Base-by-base conservation (phyloP, 2,888 invertebrate species). In the Acanthosepion pharaonis region DNA sequence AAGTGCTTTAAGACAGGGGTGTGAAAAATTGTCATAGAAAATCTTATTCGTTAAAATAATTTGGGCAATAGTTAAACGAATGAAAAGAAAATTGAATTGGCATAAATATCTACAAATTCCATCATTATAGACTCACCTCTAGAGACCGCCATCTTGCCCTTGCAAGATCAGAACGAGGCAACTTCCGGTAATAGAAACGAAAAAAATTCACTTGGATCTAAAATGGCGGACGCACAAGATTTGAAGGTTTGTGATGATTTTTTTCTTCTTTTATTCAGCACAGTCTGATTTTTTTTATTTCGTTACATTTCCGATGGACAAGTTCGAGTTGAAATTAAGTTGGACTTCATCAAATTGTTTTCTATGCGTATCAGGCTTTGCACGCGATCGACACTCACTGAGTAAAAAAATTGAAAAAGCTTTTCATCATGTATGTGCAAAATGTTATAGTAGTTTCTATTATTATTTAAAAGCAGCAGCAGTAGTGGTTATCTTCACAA, bases 191-290 rank as follows among this genome's bases (percentile, higher is more conserved):
- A 53, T n/a, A 53, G 51, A 93, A 59, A 23, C 23, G 59, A 59
- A 93, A 93, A 93, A 93, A 93, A 53, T n/a, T 78, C 78, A 78
- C 49, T 93, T 93, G 93, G 93, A 53, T 93, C 53, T 93, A 93
- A 93, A 93, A 93, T 93, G 93, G 93, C 93, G 93, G 93, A 93
- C 53, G 53, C 93, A 53, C 93, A 93, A 93, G 93, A 93, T 53
- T 93, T 93, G 93, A 93, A 93, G 93, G 93, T 93, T 93, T 93
- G 93, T 93, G 93, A 93, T 93, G 93, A 93, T 93, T 53, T 93
- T 92, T 51, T 93, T 53, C 51, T 78, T 78, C 78, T 78, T 78
- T 78, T 78, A 78, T 78, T 78, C 33, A 4, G 33, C 33, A 78
- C n/a, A 78, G 1, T 15, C n/a, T 78, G 78, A 78, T 78, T n/a